Conservation (phyloP, 2,113 vertebrate species). For the Phainopepla nitens region DNA sequence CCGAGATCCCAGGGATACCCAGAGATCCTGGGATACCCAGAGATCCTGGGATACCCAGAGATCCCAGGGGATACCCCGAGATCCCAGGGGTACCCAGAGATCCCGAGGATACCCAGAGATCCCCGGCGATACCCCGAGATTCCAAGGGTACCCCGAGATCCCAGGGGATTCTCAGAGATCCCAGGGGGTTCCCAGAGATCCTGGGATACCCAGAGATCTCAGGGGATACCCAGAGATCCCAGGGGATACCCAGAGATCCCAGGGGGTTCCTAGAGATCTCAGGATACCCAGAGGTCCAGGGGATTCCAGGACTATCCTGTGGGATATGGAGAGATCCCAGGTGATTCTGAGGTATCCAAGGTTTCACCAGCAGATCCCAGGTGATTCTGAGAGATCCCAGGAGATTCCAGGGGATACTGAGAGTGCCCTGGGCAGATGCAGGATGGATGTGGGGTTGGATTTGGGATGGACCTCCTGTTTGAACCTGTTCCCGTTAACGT, state of each 20-base stretch:
- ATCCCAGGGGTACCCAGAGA: neutral
- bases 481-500: accelerated
- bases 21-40: neutral
- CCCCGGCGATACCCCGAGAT: too few relatives aligned
- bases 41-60: neutral
- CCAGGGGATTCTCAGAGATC: too few relatives aligned
- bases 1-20: neutral
- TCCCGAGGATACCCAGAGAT: neutral
- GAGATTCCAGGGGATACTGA: neutral
- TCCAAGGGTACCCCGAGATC: too few relatives aligned
- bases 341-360: neutral
- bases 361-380: neutral
- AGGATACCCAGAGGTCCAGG: neutral
- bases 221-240: too few relatives aligned
- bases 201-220: too few relatives aligned
- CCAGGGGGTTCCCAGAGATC: too few relatives aligned
- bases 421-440: neutral
- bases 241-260: neutral
- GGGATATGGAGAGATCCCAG: neutral
- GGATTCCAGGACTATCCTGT: neutral
- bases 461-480: neutral
- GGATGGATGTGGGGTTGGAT: neutral
- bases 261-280: neutral
- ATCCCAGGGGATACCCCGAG: neutral
- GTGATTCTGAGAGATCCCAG: neutral